phyloP scores from a whole-genome alignment of 64 coral and sea anemone species.

The Astreopora myriophthalma region DNA sequence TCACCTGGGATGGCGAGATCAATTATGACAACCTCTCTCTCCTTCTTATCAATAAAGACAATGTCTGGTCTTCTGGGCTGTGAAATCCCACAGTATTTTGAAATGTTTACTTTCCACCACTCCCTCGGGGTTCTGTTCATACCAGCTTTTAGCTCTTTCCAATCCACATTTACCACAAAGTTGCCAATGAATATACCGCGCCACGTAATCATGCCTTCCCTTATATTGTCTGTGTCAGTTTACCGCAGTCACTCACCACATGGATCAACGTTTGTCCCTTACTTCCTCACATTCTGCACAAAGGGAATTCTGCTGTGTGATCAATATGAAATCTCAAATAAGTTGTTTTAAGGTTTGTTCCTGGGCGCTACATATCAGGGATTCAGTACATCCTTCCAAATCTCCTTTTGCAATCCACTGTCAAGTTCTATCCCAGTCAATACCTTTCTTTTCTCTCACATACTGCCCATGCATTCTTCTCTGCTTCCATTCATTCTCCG shows the following conservation, averaged over 20 bases:
- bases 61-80: conserved; percentile 67
- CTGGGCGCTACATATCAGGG: conserved; percentile 49
- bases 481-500: conserved; percentile 65
- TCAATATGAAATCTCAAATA: conserved; percentile 44
- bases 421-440: conserved; percentile 55
- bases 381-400: conserved; percentile 39
- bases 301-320: conserved; percentile 9
- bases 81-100: conserved; percentile 72
- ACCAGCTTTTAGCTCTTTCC: conserved; percentile 63
- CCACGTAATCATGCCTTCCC: conserved; percentile 48
- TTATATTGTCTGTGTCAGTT: conserved; percentile 64
- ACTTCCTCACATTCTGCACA: conserved; percentile 51
- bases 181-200: conserved; percentile 34
- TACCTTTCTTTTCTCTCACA: conserved; percentile 55
- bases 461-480: conserved; percentile 76
- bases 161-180: conserved; percentile 67
- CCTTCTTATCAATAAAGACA: conserved; percentile 51
- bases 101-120: conserved; percentile 43
- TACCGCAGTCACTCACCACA: conserved; percentile 32
- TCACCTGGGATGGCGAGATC: conserved; percentile 59
- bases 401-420: conserved; percentile 54
- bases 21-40: conserved; percentile 52
- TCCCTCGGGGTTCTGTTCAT: conserved; percentile 57
- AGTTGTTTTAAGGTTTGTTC: conserved; percentile 48
- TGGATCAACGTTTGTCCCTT: conserved; percentile 55